A percentile compares a stretch with the other conserved stretches of the same genome.
Conservation (phyloP, 2,113 vertebrate genomes). For the Synodontis membranacea region DNA sequence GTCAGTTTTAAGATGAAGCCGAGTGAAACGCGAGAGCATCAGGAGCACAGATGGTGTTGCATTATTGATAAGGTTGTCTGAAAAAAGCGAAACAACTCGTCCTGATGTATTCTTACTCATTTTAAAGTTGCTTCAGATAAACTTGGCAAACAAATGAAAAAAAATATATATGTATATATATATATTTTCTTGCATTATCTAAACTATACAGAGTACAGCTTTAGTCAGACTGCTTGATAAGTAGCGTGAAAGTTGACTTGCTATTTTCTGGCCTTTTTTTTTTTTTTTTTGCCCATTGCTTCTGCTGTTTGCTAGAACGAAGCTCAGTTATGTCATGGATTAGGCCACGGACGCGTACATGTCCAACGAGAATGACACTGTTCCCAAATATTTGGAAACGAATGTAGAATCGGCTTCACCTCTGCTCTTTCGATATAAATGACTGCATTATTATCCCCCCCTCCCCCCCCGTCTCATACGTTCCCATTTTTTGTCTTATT, state of each 20-base stretch:
- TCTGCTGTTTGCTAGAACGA: background rate
- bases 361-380: background rate
- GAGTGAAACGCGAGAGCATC: constrained; percentile 5
- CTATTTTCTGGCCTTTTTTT: background rate
- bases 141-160: background rate
- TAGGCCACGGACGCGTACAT: too few species aligned
- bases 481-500: constrained; percentile 1
- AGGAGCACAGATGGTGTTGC: constrained; percentile 50
- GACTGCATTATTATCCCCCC: background rate
- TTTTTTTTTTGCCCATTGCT: background rate
- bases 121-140: background rate
- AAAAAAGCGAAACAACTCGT: background rate
- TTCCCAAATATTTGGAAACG: background rate
- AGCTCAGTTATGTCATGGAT: background rate
- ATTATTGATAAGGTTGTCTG: constrained; percentile 40
- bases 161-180: background rate
- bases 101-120: background rate
- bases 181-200: background rate
- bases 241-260: too few species aligned
- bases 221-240: background rate
- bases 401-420: background rate
- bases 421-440: background rate
- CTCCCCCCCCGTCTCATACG: background rate
- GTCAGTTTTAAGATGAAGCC: constrained; percentile 23
- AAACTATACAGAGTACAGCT: background rate